Conservation (phyloP, 2,113 vertebrate species). For the Polypterus senegalus region DNA sequence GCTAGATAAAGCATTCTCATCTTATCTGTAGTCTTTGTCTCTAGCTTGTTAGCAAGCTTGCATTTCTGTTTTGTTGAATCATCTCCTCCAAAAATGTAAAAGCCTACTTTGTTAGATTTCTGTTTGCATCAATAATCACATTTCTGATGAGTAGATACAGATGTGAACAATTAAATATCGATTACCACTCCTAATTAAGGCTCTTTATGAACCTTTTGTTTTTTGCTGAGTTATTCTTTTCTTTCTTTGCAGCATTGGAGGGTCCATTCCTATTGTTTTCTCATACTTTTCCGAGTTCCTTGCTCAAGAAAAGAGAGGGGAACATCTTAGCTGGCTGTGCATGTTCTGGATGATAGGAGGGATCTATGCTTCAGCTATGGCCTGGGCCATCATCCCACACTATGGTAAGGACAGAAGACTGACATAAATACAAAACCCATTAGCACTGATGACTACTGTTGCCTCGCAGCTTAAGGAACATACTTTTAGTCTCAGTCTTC, state of each 20-base stretch:
- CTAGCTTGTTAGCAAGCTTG: no score
- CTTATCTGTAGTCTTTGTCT: no score
- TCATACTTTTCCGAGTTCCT: slow-evolving; percentile 97
- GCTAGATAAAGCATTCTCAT: no score
- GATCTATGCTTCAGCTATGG: slow-evolving; percentile 93
- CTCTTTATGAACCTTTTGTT: not conserved
- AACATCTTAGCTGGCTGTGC: slow-evolving; percentile 95
- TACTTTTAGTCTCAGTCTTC: not conserved
- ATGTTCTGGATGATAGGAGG: slow-evolving; percentile 99
- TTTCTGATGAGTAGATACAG: no score
- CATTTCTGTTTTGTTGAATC: no score
- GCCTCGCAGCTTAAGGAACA: not conserved
- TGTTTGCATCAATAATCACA: no score
- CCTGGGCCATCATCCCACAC: slow-evolving; percentile 97
- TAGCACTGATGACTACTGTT: not conserved
- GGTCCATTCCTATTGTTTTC: slow-evolving; percentile 93
- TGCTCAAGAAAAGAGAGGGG: slow-evolving; percentile 92
- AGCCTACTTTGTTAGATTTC: no score
- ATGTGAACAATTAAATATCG: no score
- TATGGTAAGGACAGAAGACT: slow-evolving; percentile 58
- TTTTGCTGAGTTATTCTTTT: not conserved
- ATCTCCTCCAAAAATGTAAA: no score
- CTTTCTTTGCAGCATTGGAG: slow-evolving; percentile 65
- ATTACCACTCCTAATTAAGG: not conserved
- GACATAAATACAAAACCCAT: not conserved